phyloP scores from a whole-genome alignment of 64 coral and sea anemone genomes.

The Pachyseris speciosa region DNA sequence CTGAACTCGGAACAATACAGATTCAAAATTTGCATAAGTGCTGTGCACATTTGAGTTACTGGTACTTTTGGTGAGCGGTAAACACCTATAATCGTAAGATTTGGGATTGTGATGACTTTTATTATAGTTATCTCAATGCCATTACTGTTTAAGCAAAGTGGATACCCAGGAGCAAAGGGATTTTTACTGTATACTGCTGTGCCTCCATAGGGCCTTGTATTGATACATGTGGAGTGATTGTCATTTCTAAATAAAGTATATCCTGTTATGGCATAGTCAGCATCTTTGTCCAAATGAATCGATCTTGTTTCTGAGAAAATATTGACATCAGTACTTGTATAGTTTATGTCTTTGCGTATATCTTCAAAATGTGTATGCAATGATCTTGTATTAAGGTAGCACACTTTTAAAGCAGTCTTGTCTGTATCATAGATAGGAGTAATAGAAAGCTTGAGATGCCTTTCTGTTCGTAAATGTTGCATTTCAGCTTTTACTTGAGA shows the following conservation, averaged over 20 bases:
- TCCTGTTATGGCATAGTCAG: constrained; percentile 12
- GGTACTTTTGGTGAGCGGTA: constrained; percentile 23
- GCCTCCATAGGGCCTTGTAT: constrained; percentile 2
- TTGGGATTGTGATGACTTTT: not conserved
- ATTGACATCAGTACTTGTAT: not conserved
- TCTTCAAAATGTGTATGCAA: not conserved
- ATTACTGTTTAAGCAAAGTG: not conserved
- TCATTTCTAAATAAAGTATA: constrained; percentile 59
- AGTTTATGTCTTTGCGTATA: constrained; percentile 32
- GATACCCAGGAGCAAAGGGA: constrained; percentile 1
- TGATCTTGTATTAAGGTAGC: not conserved
- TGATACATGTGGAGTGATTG: not conserved
- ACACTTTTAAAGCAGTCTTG: not conserved
- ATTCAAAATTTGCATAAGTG: not conserved
- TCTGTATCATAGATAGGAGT: not conserved
- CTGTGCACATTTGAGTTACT: not conserved
- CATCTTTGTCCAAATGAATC: not conserved
- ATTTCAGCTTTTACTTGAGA: constrained; percentile 33
- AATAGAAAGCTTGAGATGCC: not conserved
- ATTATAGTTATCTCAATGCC: not conserved
- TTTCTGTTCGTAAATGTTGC: constrained; percentile 8
- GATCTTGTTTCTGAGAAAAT: constrained; percentile 71
- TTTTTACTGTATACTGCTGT: not conserved
- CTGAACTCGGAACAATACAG: not conserved
- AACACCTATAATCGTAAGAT: not conserved